Conservation (phyloP, 1,140 invertebrate species). For the Cardiocondyla obscurior region DNA sequence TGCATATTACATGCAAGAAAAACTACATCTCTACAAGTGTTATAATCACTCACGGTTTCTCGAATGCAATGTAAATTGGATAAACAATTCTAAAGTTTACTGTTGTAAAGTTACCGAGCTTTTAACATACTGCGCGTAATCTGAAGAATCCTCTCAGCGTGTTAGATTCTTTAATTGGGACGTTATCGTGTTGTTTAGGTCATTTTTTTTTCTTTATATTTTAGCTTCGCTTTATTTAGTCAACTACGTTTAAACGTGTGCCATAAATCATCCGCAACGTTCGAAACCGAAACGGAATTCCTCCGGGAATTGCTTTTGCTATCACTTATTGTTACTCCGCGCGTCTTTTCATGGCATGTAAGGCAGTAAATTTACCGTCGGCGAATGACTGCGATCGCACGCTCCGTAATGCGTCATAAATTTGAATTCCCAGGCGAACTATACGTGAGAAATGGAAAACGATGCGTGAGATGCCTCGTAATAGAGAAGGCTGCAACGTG, state of each 20-base stretch:
- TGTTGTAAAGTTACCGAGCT: too few species aligned
- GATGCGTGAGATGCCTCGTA: constrained; percentile 20
- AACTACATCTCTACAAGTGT: too few species aligned
- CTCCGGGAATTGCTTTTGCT: not conserved
- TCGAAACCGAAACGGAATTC: constrained; percentile 8
- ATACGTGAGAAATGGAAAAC: constrained; percentile 28
- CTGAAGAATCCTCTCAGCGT: too few species aligned
- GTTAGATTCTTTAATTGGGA: too few species aligned
- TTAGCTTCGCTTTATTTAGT: constrained; percentile 5
- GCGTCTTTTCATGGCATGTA: constrained; percentile 12
- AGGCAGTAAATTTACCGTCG: constrained; percentile 8
- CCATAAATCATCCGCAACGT: not conserved
- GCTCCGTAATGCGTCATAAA: constrained; percentile 31
- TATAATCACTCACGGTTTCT: too few species aligned
- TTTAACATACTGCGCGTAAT: too few species aligned
- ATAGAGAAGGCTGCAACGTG: too few species aligned
- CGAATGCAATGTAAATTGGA: too few species aligned
- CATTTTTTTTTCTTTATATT: not conserved
- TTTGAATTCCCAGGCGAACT: constrained; percentile 22
- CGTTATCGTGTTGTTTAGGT: too few species aligned
- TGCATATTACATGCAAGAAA: constrained; percentile 21
- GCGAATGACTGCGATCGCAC: constrained; percentile 8
- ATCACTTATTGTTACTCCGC: constrained; percentile 24
- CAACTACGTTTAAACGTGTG: not conserved
- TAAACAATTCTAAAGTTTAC: too few species aligned